Base-by-base conservation (phyloP, 2,888 invertebrate species). In the Troglohyphantes excavatus region DNA sequence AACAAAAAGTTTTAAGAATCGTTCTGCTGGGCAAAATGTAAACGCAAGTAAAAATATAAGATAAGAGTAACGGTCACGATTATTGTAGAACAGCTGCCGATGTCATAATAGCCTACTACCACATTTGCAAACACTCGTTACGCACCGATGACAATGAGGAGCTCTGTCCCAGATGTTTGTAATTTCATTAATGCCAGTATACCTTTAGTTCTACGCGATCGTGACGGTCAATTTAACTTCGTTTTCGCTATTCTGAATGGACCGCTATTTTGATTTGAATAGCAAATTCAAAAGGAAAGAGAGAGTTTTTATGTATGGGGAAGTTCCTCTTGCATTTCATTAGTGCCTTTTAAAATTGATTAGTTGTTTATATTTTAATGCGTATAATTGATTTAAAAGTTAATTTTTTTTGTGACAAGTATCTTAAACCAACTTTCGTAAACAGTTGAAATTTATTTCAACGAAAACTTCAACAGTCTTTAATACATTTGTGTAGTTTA, bases 11-110 rank as follows among this genome's bases (percentile, higher is more conserved):
- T 53, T 67, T 67, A 27, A 9, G 61, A 70, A 59, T n/a, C n/a
- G 53, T 59, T 73, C 65, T 79, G n/a, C 65, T 33, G 76, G 59
- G 59, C 76, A 82, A 67, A 82, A 23, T 81, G 65, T 53, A 85
- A 33, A 76, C 67, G 68, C 81, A 82, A 29, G 43, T 81, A 73
- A 85, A 76, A 75, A 67, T 46, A 86, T 53, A 43, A 82, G 59
- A 82, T 68, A 82, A 81, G 21, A 75, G 53, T 88, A 88, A 88
- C 88, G 88, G 88, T 88, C 82, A 76, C 82, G 82, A 82, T 75
- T 88, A 88, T 88, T 88, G 59, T 75, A 82, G 75, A 88, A 82
- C 88, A 88, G 88, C 88, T 88, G 88, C 88, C 67, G 61, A 88
- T 88, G 88, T 82, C 88, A 88, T 82, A 82, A 88, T 75, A 83